These are phyloP conservation scores for Cydia pomonella DNA, from an alignment of 1,140 invertebrate genomes.

Conservation along the genomic window DNA sequence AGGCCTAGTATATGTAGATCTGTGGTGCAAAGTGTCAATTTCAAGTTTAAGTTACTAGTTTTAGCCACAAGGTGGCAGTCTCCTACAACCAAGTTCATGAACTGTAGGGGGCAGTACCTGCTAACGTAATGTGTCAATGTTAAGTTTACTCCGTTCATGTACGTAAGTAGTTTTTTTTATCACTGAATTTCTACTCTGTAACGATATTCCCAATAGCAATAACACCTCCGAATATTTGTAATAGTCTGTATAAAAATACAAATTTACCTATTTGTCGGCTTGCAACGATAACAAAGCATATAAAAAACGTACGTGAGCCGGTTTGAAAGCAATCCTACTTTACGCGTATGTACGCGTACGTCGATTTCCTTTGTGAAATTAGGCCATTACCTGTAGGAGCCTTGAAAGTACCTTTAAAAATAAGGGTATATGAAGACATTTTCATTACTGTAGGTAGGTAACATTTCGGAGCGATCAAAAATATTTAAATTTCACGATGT, in stretches of 20 bases:
- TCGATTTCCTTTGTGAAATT: not conserved
- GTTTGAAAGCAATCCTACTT: not conserved
- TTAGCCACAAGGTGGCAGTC: too few species aligned
- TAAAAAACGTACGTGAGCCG: not conserved
- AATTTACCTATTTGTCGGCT: constrained; percentile 2
- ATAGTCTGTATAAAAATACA: constrained; percentile 7
- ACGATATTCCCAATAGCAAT: not conserved
- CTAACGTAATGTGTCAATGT: too few species aligned
- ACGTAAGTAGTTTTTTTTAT: too few species aligned
- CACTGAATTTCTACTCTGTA: too few species aligned
- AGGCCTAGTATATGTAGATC: too few species aligned
- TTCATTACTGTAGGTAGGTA: not conserved
- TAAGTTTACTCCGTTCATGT: too few species aligned
- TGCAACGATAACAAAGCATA: constrained; percentile 1
- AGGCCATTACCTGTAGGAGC: constrained; percentile 9
- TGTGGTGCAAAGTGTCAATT: too few species aligned
- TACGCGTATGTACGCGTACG: constrained; percentile 3
- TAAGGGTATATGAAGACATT: not conserved
- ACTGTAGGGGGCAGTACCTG: too few species aligned
- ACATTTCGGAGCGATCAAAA: not conserved
- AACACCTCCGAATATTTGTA: not conserved
- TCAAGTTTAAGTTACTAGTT: too few species aligned
- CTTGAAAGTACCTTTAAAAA: not conserved
- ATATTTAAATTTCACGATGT: too few species aligned
- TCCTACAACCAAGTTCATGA: too few species aligned